A percentile compares a stretch with the other conserved stretches of the same genome.
Conservation (phyloP, 2,888 invertebrate species). For the Sussaba pulchella region DNA sequence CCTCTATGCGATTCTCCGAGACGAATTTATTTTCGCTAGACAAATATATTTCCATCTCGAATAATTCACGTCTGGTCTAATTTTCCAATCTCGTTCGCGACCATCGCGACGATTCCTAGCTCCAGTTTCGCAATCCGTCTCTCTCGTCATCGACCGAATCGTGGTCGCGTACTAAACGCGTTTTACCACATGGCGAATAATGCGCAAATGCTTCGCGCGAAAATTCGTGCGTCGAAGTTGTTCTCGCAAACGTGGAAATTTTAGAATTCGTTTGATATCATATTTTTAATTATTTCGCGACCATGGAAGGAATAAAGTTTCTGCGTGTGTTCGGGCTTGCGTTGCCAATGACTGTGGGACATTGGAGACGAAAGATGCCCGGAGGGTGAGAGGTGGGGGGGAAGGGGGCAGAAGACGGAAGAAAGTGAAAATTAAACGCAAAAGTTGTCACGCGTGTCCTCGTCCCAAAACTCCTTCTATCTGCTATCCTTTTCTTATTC, state of each 20-base stretch:
- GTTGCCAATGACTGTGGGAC: neutral
- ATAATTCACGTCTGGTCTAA: neutral
- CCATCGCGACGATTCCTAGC: neutral
- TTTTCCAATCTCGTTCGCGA: constrained; percentile 9
- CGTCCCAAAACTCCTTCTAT: constrained; percentile 25
- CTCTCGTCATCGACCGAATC: neutral
- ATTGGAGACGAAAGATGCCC: constrained; percentile 12
- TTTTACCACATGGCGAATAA: too few species aligned
- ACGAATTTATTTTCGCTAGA: neutral
- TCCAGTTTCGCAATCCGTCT: constrained; percentile 8
- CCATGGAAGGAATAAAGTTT: too few species aligned
- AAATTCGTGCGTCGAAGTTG: constrained; percentile 22
- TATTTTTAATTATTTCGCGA: constrained; percentile 31
- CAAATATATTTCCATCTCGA: neutral
- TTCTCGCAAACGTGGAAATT: constrained; percentile 34
- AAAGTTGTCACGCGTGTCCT: constrained; percentile 24
- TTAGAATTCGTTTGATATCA: constrained; percentile 21
- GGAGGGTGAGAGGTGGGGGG: neutral
- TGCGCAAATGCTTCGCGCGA: too few species aligned
- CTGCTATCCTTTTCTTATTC: constrained; percentile 26
- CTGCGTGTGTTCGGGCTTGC: too few species aligned
- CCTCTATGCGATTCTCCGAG: too few species aligned
- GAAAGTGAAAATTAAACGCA: constrained; percentile 30
- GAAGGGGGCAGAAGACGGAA: neutral
- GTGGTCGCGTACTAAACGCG: constrained; percentile 17